A percentile compares a stretch with the other conserved stretches of the same genome.
Conservation (phyloP, 2,797 vertebrate species). For the Leuciscus waleckii region DNA sequence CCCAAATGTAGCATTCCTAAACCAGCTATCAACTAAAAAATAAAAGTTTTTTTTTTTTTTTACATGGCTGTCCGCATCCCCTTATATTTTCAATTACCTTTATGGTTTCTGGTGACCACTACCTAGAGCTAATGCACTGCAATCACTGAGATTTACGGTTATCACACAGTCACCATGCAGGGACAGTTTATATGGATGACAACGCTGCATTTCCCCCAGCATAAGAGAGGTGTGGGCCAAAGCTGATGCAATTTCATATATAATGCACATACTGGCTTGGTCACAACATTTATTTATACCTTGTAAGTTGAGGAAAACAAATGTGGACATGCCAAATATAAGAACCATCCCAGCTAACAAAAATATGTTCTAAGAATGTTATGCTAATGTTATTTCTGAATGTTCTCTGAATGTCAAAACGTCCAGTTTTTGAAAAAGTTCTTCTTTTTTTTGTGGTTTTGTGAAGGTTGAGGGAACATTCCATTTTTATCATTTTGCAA, state of each 20-base stretch:
- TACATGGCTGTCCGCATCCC: slow-evolving; percentile 57
- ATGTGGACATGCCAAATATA: no score
- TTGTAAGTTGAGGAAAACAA: neutral
- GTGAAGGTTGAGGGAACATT: neutral
- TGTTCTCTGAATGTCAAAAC: neutral
- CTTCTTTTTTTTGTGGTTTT: no score
- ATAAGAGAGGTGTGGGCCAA: neutral
- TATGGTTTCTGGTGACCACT: slow-evolving; percentile 67
- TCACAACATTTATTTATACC: slow-evolving; percentile 11
- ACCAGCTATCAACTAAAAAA: neutral
- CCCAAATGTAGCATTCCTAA: neutral
- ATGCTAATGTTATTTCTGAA: neutral
- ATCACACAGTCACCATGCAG: slow-evolving; percentile 43
- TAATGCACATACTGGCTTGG: neutral
- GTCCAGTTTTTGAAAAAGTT: no score
- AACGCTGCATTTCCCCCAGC: neutral
- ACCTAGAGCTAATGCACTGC: slow-evolving; percentile 67
- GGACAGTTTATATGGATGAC: slow-evolving; percentile 24
- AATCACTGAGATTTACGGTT: slow-evolving; percentile 69
- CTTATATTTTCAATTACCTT: slow-evolving; percentile 71
- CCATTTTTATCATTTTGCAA: neutral
- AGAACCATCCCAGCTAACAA: neutral
- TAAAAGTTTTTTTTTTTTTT: neutral
- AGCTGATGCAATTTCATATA: neutral
- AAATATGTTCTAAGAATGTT: neutral